These are phyloP conservation scores for Clitarchus hookeri DNA, from an alignment of 2,888 invertebrate genomes.

Conservation along the genomic window DNA sequence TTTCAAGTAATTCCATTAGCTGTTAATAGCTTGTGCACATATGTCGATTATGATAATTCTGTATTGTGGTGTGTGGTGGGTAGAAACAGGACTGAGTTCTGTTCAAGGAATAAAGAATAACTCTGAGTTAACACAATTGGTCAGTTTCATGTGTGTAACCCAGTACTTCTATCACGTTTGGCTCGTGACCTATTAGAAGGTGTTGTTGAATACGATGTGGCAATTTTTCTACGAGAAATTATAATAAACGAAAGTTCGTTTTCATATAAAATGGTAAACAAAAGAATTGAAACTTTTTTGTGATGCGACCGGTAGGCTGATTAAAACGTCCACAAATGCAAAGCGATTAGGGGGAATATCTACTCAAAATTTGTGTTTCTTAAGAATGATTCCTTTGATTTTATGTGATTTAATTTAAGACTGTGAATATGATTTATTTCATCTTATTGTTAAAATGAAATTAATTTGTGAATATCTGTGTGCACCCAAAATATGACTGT, in stretches of 20 bases:
- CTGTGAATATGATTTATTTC: background rate
- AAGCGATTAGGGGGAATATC: background rate
- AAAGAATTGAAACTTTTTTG: too few relatives aligned
- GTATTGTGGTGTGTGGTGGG: background rate
- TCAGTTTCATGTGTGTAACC: conserved; percentile 18
- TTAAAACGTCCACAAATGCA: background rate
- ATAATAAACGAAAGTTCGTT: too few relatives aligned
- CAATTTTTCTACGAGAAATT: too few relatives aligned
- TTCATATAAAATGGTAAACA: too few relatives aligned
- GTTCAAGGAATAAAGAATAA: conserved; percentile 15
- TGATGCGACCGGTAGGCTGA: too few relatives aligned
- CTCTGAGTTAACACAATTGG: conserved; percentile 17
- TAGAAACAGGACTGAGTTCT: background rate
- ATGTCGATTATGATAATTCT: background rate
- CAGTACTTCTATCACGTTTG: conserved; percentile 23
- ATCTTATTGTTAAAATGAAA: background rate
- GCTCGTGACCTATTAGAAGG: conserved; percentile 31
- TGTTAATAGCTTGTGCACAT: background rate
- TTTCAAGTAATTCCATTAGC: background rate
- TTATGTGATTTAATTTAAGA: background rate
- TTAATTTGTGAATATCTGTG: background rate
- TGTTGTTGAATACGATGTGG: background rate
- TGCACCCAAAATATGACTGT: background rate
- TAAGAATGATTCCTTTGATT: background rate
- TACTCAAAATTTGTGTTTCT: background rate